Evolutionary conservation across 2,888 invertebrate species (phyloP).

Genomic region (Meteorus colon): DNA sequence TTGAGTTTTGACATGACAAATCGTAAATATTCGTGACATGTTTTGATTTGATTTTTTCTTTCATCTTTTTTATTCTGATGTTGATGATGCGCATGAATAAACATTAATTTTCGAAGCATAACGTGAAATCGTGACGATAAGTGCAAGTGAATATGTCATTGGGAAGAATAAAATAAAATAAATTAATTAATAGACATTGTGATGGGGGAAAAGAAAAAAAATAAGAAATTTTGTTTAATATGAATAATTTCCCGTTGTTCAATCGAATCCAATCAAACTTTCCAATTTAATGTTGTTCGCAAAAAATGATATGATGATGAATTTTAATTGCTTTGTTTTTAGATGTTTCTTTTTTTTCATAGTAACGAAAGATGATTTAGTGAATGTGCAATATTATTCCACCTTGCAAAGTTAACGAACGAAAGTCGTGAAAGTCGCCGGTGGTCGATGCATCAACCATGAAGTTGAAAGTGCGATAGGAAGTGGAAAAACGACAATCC

Average conservation of each 20-base stretch:
- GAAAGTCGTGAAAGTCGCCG: conserved; percentile 67
- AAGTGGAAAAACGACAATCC: conserved; percentile 52
- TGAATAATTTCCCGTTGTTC: not conserved
- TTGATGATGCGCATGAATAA: not conserved
- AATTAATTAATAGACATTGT: conserved; percentile 9
- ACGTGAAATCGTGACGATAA: not conserved
- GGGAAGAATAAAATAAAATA: not conserved
- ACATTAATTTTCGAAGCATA: conserved; percentile 6
- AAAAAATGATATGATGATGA: not conserved
- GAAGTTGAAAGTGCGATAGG: conserved; percentile 40
- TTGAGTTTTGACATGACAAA: conserved; percentile 9
- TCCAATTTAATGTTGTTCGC: not conserved
- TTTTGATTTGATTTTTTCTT: conserved; percentile 6
- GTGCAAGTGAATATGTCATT: not conserved
- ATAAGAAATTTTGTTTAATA: conserved; percentile 24
- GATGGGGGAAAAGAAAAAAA: conserved; percentile 19
- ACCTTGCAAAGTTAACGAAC: conserved; percentile 46
- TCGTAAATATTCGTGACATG: conserved; percentile 13
- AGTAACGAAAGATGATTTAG: conserved; percentile 11
- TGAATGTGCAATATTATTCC: conserved; percentile 37
- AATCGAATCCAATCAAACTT: not conserved
- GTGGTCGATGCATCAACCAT: conserved; percentile 44
- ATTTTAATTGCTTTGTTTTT: not conserved
- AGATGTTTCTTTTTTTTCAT: conserved; percentile 9
- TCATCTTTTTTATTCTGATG: not conserved